Evolutionary conservation across 2,888 invertebrate genomes (phyloP), one percentile per base, ranked within the genome.

Genomic region (Lasioglossum pauxillum): DNA sequence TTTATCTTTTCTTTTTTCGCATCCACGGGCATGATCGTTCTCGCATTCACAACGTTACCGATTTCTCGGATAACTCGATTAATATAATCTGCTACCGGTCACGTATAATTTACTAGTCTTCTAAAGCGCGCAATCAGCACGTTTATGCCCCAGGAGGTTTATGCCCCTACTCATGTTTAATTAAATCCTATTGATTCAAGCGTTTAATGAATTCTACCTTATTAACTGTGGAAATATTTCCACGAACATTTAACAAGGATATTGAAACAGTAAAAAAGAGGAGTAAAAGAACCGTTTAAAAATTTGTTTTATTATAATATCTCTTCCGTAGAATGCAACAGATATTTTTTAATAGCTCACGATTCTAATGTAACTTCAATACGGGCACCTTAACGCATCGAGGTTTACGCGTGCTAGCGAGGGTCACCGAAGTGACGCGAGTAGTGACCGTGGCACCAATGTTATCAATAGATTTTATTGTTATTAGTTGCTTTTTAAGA

Each of bases 391-490:
- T 35, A 35, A 67, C 67, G 67, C 67, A 41, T 69, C 38, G 23
- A 69, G 38, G 69, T 69, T 69, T 38, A 69, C 35, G 38, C 69
- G 69, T 38, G 38, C 35, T 41, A 12, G 38, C 38, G 38, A 69
- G 69, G 35, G 69, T 69, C 38, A 38, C n/a, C 23, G 23, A 69
- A 69, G 38, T 69, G 69, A 69, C 69, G 69, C 69, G 69, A 38
- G 38, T 38, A 38, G 69, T 69, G 69, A 69, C 69, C 69, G 5
- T 69, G 69, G 69, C 69, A 35, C 69, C 69, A 69, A 69, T 69
- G 38, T 74, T 46, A 72, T 67, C 80, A n/a, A 49, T 44, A n/a
- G n/a, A 60, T 49, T 46, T 27, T 75, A 64, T 77, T 74, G 69
- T 38, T 69, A 69, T 69, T 69, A 23, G 35, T 38, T 38, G 38